Evolutionary conservation across 2,888 invertebrate genomes (phyloP).

Genomic region (Tipula helvola): DNA sequence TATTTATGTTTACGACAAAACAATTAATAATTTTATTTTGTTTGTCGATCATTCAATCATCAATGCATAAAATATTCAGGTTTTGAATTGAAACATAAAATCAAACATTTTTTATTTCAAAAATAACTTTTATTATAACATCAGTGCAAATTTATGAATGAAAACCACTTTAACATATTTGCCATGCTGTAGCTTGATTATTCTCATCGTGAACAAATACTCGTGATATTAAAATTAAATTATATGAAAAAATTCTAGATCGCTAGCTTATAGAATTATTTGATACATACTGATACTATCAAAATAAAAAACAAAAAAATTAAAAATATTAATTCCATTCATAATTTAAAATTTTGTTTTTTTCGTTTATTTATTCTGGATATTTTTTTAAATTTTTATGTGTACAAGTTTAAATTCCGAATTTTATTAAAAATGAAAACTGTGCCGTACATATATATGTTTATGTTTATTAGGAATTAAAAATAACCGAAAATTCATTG

Average conservation of each 20-base stretch:
- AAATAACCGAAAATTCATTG: neutral
- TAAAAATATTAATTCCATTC: neutral
- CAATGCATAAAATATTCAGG: neutral
- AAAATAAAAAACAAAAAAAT: neutral
- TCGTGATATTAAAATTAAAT: neutral
- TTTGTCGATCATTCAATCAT: neutral
- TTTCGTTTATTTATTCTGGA: neutral
- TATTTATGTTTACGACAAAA: neutral
- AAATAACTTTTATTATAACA: no score
- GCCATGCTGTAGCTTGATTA: no score
- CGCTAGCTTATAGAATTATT: neutral
- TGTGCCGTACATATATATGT: neutral
- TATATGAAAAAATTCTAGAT: neutral
- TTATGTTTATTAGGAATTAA: neutral
- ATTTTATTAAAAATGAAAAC: neutral
- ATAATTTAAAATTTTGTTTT: neutral
- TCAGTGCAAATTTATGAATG: no score
- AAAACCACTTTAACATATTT: no score
- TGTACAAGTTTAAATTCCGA: neutral
- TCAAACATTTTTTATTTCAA: no score
- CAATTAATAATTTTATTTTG: neutral
- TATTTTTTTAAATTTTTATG: neutral
- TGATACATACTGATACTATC: no score
- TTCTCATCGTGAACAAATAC: neutral
- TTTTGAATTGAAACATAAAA: no score